A percentile compares a stretch with the other conserved stretches of the same genome.
Conservation (phyloP, 2,113 vertebrate genomes). For the Malurus elegans region DNA sequence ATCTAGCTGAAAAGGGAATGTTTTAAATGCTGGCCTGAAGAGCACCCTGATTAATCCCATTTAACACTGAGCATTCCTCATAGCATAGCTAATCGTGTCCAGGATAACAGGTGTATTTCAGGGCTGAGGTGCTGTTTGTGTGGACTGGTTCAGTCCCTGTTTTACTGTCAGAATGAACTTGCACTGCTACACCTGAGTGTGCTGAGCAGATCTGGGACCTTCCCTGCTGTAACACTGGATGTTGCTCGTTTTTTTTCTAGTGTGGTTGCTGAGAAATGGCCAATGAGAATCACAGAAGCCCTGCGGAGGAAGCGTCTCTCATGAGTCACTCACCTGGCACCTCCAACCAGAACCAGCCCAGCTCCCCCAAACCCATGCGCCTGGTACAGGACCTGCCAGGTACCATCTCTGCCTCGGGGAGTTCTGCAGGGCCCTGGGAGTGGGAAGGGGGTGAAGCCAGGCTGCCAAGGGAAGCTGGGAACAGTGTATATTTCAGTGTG, state of each 20-base stretch:
- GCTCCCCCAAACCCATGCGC: constrained; percentile 87
- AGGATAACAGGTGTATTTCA: neutral
- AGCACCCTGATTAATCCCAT: neutral
- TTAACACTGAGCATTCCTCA: neutral
- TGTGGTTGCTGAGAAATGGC: constrained; percentile 87
- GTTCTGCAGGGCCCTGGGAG: neutral
- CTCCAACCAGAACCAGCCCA: constrained; percentile 85
- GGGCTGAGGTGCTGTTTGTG: neutral
- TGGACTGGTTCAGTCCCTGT: neutral
- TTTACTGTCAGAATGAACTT: neutral
- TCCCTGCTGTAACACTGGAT: neutral
- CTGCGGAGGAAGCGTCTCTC: constrained; percentile 83
- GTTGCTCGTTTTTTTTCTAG: constrained; percentile 37
- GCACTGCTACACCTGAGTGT: neutral
- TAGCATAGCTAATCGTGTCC: neutral
- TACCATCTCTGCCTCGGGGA: neutral
- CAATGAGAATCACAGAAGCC: constrained; percentile 89
- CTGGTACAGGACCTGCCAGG: constrained; percentile 92
- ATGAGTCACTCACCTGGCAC: constrained; percentile 85
- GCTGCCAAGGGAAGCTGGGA: neutral
- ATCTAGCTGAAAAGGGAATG: neutral
- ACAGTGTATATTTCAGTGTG: rapidly evolving
- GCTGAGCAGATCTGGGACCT: neutral
- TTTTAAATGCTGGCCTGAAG: neutral
- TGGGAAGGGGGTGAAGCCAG: rapidly evolving